A percentile compares a stretch with the other conserved stretches of the same genome.
Conservation (phyloP, 2,113 vertebrate genomes). For the Hemiprocne comata region DNA sequence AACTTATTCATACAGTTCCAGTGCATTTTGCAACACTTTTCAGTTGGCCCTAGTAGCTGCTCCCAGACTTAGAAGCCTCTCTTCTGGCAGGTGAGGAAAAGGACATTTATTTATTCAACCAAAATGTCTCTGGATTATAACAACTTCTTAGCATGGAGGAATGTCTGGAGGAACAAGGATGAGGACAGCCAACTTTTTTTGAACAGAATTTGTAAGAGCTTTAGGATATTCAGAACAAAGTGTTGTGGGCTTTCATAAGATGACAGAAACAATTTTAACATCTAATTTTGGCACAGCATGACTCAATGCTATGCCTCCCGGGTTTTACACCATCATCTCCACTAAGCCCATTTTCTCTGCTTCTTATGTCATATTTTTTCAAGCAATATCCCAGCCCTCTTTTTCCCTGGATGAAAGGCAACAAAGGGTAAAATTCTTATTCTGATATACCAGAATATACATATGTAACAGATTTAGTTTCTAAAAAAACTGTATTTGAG, state of each 20-base stretch:
- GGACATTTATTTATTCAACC: not conserved
- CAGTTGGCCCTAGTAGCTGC: not conserved
- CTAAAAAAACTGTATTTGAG: not conserved
- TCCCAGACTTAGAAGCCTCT: not conserved
- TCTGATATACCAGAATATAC: constrained; percentile 3
- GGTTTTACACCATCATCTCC: constrained; percentile 23
- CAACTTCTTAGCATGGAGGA: not conserved
- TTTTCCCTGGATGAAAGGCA: not conserved
- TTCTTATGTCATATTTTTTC: constrained; percentile 21
- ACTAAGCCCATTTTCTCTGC: constrained; percentile 45
- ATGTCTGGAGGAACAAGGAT: not conserved
- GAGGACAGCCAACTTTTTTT: not conserved
- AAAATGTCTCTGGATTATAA: not conserved
- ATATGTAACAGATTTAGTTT: not conserved
- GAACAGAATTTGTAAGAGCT: not conserved
- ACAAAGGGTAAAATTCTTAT: constrained; percentile 10
- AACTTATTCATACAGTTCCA: not conserved
- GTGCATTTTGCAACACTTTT: not conserved
- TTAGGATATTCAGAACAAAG: constrained; percentile 7
- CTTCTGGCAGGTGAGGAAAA: not conserved
- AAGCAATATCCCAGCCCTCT: not conserved
- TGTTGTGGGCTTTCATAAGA: not conserved
- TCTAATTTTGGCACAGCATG: constrained; percentile 42
- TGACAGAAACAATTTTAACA: constrained; percentile 39
- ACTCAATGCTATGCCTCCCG: not conserved